Evolutionary conservation across 2,888 invertebrate species (phyloP), one percentile per base, ranked within the genome.

Genomic region (Nomada fucata): DNA sequence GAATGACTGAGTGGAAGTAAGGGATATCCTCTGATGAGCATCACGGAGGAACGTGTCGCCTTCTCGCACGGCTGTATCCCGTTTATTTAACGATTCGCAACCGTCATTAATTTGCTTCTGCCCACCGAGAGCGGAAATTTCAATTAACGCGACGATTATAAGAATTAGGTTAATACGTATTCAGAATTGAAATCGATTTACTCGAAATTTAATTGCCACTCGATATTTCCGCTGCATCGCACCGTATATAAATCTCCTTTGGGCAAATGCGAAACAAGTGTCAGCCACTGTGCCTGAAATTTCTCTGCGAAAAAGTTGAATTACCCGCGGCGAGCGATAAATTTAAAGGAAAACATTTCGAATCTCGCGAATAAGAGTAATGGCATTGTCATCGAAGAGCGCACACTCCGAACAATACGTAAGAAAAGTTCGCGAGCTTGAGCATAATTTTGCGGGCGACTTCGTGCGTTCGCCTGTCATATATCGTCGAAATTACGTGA

Each of bases 81-180:
- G 67, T 63, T 73, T 67, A 67, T 79, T 72, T 72, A 63, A 67
- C 61, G 57, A 80, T 72, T 68, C n/a, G 26, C 50, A 44, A n/a
- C 44, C 18, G 13, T 42, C 42, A 61, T 71, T 79, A 77, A 79
- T 79, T 78, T 44, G n/a, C 61, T 20, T 13, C 18, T 61, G 61
- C 10, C 50, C 63, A 26, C 68, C 59, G 59, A 64, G 61, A 72
- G 53, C 71, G 55, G 74, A 71, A 68, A 83, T 83, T 75, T 79
- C 80, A 79, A 79, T 80, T 80, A 73, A 57, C 63, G 42, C 68
- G 68, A 79, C 72, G 79, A 79, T 80, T 79, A 80, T 79, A 79
- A 73, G 79, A 72, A 80, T 57, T 80, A 79, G 80, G 80, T 79
- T 80, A 80, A 80, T 80, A 79, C 79, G 47, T 72, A 44, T 80